Percentiles rank a stretch among this genome's conserved stretches.
phyloP scores from a whole-genome alignment of 2,888 invertebrate genomes.

The Napeogenes sylphis region DNA sequence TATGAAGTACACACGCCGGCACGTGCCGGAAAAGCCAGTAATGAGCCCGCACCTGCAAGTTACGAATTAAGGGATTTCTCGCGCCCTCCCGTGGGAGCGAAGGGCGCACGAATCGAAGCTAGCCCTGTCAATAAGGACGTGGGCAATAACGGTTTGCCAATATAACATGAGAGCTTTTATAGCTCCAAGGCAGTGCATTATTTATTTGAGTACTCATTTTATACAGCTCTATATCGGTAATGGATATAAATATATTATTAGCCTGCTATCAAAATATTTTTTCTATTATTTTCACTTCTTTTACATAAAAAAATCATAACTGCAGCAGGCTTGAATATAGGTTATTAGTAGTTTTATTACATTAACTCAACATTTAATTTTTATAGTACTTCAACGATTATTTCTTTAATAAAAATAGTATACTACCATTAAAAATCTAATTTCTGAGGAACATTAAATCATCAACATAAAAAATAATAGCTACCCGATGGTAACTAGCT shows the following conservation, averaged over 20 bases:
- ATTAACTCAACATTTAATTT: no score
- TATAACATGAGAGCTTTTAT: conserved; percentile 31
- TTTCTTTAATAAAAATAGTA: no score
- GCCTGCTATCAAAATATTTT: no score
- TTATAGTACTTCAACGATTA: no score
- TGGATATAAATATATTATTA: neutral
- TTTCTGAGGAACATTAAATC: no score
- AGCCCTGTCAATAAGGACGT: conserved; percentile 63
- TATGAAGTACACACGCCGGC: conserved; percentile 61
- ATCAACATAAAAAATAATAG: no score
- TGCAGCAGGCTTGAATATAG: no score
- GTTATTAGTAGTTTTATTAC: no score
- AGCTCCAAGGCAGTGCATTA: conserved; percentile 25
- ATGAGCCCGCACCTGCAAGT: conserved; percentile 75
- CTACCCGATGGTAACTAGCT: no score
- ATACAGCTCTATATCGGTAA: neutral
- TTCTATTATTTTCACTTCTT: no score
- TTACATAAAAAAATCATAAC: no score
- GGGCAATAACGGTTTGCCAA: conserved; percentile 58
- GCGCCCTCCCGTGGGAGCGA: conserved; percentile 76
- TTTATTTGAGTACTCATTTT: conserved; percentile 20
- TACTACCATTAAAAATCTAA: no score
- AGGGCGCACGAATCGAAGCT: conserved; percentile 55
- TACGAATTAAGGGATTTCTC: conserved; percentile 75
- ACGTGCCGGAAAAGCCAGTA: conserved; percentile 71